Evolutionary conservation across 2,113 vertebrate genomes (phyloP).

Genomic region (Boulengeromyrus knoepffleri): DNA sequence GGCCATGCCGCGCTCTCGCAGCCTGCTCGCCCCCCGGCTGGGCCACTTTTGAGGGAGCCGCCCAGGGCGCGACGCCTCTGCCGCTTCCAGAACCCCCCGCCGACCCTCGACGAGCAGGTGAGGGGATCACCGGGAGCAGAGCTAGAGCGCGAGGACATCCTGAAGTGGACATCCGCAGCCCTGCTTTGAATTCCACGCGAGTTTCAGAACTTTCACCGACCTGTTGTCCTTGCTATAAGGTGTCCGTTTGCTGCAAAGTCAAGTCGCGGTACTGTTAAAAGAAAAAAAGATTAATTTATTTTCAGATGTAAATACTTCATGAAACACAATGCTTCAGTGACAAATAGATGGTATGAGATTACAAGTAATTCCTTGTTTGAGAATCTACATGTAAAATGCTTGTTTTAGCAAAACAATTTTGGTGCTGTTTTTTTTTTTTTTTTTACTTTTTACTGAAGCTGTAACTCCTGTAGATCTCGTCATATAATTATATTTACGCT

Average conservation of each 20-base stretch:
- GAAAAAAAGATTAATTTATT: conserved; percentile 54
- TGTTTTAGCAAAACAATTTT: conserved; percentile 45
- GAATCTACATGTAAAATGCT: conserved; percentile 42
- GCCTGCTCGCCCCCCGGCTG: conserved; percentile 77
- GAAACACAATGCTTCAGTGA: conserved; percentile 49
- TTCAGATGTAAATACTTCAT: conserved; percentile 47
- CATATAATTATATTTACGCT: conserved; percentile 33
- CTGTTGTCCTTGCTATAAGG: conserved; percentile 49
- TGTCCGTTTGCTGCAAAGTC: conserved; percentile 50
- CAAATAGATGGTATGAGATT: conserved; percentile 47
- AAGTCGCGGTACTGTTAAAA: conserved; percentile 59
- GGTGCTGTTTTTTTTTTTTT: conserved; percentile 42
- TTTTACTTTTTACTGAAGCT: conserved; percentile 39
- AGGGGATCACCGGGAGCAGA: not conserved
- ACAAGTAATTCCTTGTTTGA: conserved; percentile 38
- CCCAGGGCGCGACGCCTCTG: conserved; percentile 1
- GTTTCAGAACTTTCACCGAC: conserved; percentile 42
- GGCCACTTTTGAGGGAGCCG: conserved; percentile 73
- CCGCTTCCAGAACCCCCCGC: not conserved
- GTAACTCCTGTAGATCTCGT: conserved; percentile 43
- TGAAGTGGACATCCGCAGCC: conserved; percentile 24
- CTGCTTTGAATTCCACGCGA: conserved; percentile 44
- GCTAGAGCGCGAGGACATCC: not conserved
- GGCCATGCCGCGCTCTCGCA: conserved; percentile 69
- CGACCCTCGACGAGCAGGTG: not conserved